Evolutionary conservation across 2,797 vertebrate species (phyloP), one percentile per base, ranked within the genome.

Genomic region (Amazona finschi): DNA sequence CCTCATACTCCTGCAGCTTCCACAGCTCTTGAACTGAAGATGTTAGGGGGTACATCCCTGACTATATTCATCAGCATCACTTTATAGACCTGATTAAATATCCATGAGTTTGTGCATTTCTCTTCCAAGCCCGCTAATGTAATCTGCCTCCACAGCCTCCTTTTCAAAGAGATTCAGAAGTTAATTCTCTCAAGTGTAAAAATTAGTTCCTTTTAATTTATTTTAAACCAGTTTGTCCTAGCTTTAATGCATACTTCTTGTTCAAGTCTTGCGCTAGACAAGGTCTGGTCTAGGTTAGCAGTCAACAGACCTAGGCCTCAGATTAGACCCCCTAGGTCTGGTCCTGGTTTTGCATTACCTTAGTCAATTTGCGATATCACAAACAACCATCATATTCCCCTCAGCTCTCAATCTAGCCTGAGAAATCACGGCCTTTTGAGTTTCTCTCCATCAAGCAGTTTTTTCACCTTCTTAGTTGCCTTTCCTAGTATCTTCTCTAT

Each of bases 361-460:
- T 62, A 43, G 77, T 22, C 10, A 21, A 22, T 28, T 1, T 0
- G 1, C 5, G 3, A 13, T 22, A 17, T 30, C 8, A 67, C 39
- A 11, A 93, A 38, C 19, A 28, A 31, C 22, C 15, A 53, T 18
- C 6, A 17, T 17, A 28, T 25, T 53, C 24, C 19, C 5, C 44
- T 38, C 18, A 57, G 8, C 9, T 24, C 36, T 58, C 41, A 21
- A 20, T n/a, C 31, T 46, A 86, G 11, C 28, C 25, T 13, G 2
- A 66, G 36, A 62, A 82, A 76, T 53, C 10, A 15, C 46, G 72
- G 25, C 3, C 31, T 49, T 60, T 27, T 18, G 21, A 61, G 17
- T 31, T 80, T 80, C 13, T 25, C 8, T 18, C 79, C 46, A 47
- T 27, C 33, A 70, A 47, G n/a, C 8, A 53, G 22, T 18, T 80